Conservation (phyloP, 2,797 vertebrate genomes). For the Onychomys torridus region DNA sequence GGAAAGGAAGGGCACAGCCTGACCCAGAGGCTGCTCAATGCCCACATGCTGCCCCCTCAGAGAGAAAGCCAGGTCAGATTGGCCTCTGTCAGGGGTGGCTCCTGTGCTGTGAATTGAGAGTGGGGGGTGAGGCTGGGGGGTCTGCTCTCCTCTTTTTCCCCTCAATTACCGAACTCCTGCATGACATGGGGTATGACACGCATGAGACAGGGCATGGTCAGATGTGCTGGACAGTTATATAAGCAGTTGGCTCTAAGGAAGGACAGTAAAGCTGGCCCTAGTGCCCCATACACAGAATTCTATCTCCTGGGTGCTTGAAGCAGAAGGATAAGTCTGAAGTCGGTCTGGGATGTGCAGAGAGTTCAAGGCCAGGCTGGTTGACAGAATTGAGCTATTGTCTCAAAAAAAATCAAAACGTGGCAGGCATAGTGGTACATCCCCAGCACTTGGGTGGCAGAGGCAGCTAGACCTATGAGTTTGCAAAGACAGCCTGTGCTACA, state of each 20-base stretch:
- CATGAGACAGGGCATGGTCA: rapidly evolving
- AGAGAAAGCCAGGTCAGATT: neutral
- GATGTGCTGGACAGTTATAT: neutral
- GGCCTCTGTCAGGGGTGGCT: neutral
- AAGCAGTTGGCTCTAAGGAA: neutral
- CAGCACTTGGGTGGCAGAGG: neutral
- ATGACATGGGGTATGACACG: neutral
- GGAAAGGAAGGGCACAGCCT: neutral
- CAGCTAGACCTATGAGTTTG: neutral
- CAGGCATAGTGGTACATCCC: neutral
- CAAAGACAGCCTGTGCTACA: neutral
- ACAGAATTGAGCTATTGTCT: neutral
- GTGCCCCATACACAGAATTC: neutral
- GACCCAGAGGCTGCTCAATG: neutral
- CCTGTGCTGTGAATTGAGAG: neutral
- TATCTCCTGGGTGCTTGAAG: neutral
- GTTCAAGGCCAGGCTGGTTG: neutral
- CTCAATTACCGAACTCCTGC: neutral
- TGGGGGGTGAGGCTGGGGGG: rapidly evolving
- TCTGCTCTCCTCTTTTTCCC: neutral
- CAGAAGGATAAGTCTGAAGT: neutral
- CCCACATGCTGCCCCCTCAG: neutral
- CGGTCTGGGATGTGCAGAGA: too few species aligned
- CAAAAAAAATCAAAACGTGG: neutral
- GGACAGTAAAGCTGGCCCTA: neutral